Percentiles rank a stretch among this genome's conserved stretches.
Conservation (phyloP, 2,888 invertebrate species). For the Coleophora deauratella region DNA sequence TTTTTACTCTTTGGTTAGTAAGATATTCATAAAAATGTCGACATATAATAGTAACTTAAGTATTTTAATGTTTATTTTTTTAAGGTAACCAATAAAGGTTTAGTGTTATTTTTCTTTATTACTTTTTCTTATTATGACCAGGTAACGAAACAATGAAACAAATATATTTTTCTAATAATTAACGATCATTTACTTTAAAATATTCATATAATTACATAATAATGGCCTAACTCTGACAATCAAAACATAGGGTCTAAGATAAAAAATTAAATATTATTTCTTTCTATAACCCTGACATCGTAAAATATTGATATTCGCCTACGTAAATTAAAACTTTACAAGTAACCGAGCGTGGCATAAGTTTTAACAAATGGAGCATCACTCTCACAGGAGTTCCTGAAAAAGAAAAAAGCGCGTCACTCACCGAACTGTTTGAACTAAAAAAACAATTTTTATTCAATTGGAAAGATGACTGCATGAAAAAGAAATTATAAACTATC, state of each 20-base stretch:
- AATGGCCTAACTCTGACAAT: constrained; percentile 54
- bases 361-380: constrained; percentile 95
- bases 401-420: constrained; percentile 48
- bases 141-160: constrained; percentile 39
- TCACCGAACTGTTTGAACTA: no score
- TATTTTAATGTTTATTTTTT: no score
- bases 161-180: constrained; percentile 59
- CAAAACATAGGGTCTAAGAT: constrained; percentile 59
- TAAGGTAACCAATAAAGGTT: no score
- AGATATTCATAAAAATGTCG: no score
- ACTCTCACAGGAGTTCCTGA: constrained; percentile 88
- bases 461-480: no score
- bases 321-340: constrained; percentile 89
- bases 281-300: constrained; percentile 54
- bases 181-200: constrained; percentile 74
- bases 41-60: no score
- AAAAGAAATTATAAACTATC: no score
- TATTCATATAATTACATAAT: constrained; percentile 68
- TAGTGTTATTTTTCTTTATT: no score
- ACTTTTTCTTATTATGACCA: no score
- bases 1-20: no score
- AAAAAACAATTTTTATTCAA: no score
- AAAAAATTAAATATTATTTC: constrained; percentile 52
- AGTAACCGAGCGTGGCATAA: constrained; percentile 93
- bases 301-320: constrained; percentile 58